These are phyloP conservation scores for Adelosebastes latens DNA, from an alignment of 2,797 vertebrate genomes.

Conservation along the genomic window DNA sequence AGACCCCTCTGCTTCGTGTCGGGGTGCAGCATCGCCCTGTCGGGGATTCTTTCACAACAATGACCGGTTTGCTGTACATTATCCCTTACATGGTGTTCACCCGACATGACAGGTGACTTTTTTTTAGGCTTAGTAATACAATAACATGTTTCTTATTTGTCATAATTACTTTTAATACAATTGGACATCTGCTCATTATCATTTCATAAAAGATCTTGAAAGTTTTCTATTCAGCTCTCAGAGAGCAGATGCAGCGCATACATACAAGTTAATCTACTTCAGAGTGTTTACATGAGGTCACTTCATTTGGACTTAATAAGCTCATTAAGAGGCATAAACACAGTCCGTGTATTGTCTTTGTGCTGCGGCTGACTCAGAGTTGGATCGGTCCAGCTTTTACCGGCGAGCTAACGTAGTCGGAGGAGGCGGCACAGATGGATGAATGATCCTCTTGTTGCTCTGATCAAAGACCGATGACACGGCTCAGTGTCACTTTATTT, in stretches of 20 bases:
- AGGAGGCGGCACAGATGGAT: constrained; percentile 16
- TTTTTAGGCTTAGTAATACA: neutral
- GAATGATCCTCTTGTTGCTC: constrained; percentile 49
- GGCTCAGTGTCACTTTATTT: constrained; percentile 55
- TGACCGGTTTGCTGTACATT: too few relatives aligned
- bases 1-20: too few relatives aligned
- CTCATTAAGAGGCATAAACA: constrained; percentile 51
- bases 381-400: neutral
- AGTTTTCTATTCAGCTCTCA: neutral
- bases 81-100: neutral
- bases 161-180: neutral
- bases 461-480: constrained; percentile 62
- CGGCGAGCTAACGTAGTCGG: neutral
- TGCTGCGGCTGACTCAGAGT: constrained; percentile 31
- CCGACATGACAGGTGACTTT: neutral
- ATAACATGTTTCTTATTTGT: neutral
- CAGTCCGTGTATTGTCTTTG: constrained; percentile 16
- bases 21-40: too few relatives aligned
- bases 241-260: constrained; percentile 22
- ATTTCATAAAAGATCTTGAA: neutral
- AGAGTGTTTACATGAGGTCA: constrained; percentile 61
- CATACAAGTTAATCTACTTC: constrained; percentile 26
- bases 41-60: too few relatives aligned
- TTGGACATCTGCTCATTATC: too few relatives aligned
- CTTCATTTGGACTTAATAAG: constrained; percentile 34